Base-by-base conservation (phyloP, 2,888 invertebrate species). In the Listrodromus nycthemerus region DNA sequence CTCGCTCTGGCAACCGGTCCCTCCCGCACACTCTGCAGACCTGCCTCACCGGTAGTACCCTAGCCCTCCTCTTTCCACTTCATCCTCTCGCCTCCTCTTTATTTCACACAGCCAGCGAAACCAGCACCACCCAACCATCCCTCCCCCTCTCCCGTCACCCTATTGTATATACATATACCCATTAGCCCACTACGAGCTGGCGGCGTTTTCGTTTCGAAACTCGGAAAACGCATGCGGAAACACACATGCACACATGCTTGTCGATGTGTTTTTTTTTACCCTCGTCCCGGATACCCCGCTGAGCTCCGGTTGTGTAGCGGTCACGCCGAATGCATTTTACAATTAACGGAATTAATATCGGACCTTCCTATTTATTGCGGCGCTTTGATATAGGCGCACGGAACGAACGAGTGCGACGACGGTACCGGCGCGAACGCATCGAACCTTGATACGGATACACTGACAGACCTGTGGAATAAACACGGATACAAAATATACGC, bases 291-390 rank as follows among this genome's bases (percentile, higher is more conserved):
- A 66, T 55, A 33, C 65, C 21, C 24, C 30, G 24, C 45, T 24
- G 52, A 69, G 74, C 66, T 67, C 37, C 67, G 73, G 70, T 69
- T 80, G 37, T 80, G 33, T 69, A 67, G 52, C 58, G 33, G 50
- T 61, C 69, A 48, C 87, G 80, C 81, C 79, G 80, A 84, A 84
- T 85, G 86, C 85, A 87, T 88, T 89, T 88, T 85, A 87, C 90
- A 90, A 92, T 91, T 91, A 92, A 89, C 89, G 88, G 86, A 90
- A 92, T 91, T 91, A 90, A 91, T 91, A 92, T 89, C 89, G 88
- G 87, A 77, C 80, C 81, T 84, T 85, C 61, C 84, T 89, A 89
- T 91, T 91, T 90, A 89, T 90, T 87, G 87, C 85, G 84, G 85
- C 88, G 85, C 87, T 89, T 90, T 90, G 90, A 91, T 90, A 88